Evolutionary conservation across 2,888 invertebrate species (phyloP).

Genomic region (Hydropsyche betteni): DNA sequence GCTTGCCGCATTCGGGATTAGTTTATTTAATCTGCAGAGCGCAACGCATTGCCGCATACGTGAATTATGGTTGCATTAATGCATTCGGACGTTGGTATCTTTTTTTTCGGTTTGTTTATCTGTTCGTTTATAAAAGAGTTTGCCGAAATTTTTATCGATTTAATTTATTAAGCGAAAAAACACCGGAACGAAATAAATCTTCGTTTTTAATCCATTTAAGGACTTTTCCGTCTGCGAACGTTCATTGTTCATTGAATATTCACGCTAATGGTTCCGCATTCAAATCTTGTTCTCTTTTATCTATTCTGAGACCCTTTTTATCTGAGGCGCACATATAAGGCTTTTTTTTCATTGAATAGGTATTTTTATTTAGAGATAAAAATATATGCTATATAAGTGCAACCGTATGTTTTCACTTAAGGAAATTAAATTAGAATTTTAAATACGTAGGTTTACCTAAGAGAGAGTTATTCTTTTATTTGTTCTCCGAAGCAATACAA

Average conservation of each 20-base stretch:
- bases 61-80: conserved; percentile 66
- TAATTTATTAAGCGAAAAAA: conserved; percentile 10
- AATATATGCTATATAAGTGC: conserved; percentile 30
- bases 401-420: conserved; percentile 41
- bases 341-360: conserved; percentile 31
- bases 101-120: not conserved
- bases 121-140: not conserved
- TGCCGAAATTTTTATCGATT: not conserved
- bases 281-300: conserved; percentile 23
- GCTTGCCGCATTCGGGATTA: conserved; percentile 57
- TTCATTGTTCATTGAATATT: conserved; percentile 29
- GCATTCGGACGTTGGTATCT: conserved; percentile 58
- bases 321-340: conserved; percentile 19
- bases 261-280: conserved; percentile 33
- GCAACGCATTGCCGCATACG: conserved; percentile 57
- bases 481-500: conserved; percentile 20
- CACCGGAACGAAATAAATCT: conserved; percentile 2
- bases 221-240: conserved; percentile 35
- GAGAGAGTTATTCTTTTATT: conserved; percentile 31
- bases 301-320: conserved; percentile 36
- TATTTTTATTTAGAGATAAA: conserved; percentile 17
- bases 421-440: conserved; percentile 46
- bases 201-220: not conserved
- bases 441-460: conserved; percentile 40
- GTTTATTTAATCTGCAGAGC: conserved; percentile 64